Conservation (phyloP, 2,113 vertebrate species). For the Platysternon megacephalum region DNA sequence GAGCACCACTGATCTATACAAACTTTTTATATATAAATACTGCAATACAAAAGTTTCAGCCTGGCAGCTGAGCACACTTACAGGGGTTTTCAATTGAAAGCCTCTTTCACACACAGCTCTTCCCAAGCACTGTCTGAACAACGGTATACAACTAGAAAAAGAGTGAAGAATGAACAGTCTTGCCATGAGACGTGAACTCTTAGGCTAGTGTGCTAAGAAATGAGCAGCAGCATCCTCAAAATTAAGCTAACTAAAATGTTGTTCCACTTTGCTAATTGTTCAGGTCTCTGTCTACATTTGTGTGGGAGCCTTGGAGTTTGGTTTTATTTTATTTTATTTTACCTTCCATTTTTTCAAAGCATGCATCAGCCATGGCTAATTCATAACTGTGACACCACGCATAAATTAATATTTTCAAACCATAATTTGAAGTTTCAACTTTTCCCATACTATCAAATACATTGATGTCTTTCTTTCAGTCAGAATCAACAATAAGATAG, state of each 20-base stretch:
- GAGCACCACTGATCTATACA: too few species aligned
- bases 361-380: not conserved
- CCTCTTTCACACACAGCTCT: not conserved
- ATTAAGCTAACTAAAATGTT: not conserved
- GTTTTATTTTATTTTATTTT: not conserved
- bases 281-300: accelerated
- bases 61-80: not conserved
- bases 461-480: not conserved
- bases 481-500: not conserved
- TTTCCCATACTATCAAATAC: not conserved
- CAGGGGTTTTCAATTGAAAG: not conserved
- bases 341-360: not conserved
- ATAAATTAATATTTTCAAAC: not conserved
- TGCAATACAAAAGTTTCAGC: not conserved
- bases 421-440: not conserved
- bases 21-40: not conserved
- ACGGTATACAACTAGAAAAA: not conserved
- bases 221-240: not conserved
- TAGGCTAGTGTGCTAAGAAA: not conserved
- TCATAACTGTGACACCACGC: not conserved
- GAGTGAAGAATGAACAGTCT: not conserved
- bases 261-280: not conserved
- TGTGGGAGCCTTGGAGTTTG: not conserved
- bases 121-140: not conserved
- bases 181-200: not conserved